These are phyloP conservation scores for Corythaeola cristata DNA, from an alignment of 2,113 vertebrate genomes.

Conservation along the genomic window DNA sequence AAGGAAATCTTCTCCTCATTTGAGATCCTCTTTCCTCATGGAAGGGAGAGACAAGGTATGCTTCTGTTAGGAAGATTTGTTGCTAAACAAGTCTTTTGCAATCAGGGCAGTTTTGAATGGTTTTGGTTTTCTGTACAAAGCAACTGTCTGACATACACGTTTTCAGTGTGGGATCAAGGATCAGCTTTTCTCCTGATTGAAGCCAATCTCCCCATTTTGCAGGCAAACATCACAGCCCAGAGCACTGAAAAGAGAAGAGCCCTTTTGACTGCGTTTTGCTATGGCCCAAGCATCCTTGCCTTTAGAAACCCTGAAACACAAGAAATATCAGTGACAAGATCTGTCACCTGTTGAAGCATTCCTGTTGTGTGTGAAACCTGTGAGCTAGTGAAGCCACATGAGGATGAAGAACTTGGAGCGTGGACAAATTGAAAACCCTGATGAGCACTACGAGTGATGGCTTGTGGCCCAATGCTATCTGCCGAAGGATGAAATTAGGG, in stretches of 20 bases:
- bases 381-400: neutral
- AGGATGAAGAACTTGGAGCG: neutral
- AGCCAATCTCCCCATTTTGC: neutral
- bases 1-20: neutral
- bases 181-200: neutral
- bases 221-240: neutral
- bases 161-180: neutral
- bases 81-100: neutral
- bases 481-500: neutral
- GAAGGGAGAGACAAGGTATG: neutral
- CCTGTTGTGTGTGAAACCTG: neutral
- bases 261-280: neutral
- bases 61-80: neutral
- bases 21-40: neutral
- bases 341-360: neutral
- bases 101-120: neutral
- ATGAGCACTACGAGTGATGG: neutral
- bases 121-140: neutral
- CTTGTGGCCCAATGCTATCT: neutral
- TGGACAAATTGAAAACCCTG: neutral
- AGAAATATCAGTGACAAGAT: neutral
- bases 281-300: neutral
- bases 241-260: neutral
- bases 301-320: neutral
- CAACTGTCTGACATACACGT: accelerated